Evolutionary conservation across 1,140 invertebrate species (phyloP).

Genomic region (Lepidurus packardi): DNA sequence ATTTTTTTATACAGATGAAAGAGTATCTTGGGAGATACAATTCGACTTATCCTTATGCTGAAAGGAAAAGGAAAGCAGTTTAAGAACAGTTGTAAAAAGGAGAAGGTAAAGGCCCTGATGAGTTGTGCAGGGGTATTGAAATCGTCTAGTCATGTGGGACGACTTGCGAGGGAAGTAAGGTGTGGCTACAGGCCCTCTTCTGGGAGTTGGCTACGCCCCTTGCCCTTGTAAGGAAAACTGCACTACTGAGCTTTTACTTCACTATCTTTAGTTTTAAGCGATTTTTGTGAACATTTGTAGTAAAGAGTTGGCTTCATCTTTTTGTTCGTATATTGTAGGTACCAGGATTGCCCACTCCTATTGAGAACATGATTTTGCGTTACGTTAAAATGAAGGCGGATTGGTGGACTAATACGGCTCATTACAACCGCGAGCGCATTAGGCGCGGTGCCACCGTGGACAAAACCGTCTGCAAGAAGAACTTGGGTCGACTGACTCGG

Average conservation of each 20-base stretch:
- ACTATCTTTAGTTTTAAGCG: background rate
- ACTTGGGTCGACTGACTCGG: slow-evolving; percentile 90
- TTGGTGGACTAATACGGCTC: slow-evolving; percentile 99
- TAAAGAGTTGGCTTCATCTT: background rate
- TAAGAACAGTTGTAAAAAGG: background rate
- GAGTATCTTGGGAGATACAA: background rate
- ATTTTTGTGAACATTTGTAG: background rate
- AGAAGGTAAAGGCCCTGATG: background rate
- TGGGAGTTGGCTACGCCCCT: slow-evolving; percentile 12
- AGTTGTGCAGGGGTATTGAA: slow-evolving; percentile 33
- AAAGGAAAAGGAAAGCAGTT: no score
- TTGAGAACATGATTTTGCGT: slow-evolving; percentile 99
- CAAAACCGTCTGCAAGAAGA: slow-evolving; percentile 99
- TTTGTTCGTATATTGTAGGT: slow-evolving; percentile 51
- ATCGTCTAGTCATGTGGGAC: slow-evolving; percentile 25
- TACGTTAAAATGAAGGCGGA: slow-evolving; percentile 99
- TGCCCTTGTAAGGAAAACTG: slow-evolving; percentile 22
- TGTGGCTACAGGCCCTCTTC: slow-evolving; percentile 25
- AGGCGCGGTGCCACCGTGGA: slow-evolving; percentile 90
- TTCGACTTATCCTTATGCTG: background rate
- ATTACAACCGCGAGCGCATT: slow-evolving; percentile 97
- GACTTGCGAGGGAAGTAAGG: background rate
- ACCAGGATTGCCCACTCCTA: slow-evolving; percentile 95
- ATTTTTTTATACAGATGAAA: background rate
- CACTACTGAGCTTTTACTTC: slow-evolving; percentile 19